Base-by-base conservation (phyloP, 1,140 invertebrate genomes). In the Whitmania pigra region DNA sequence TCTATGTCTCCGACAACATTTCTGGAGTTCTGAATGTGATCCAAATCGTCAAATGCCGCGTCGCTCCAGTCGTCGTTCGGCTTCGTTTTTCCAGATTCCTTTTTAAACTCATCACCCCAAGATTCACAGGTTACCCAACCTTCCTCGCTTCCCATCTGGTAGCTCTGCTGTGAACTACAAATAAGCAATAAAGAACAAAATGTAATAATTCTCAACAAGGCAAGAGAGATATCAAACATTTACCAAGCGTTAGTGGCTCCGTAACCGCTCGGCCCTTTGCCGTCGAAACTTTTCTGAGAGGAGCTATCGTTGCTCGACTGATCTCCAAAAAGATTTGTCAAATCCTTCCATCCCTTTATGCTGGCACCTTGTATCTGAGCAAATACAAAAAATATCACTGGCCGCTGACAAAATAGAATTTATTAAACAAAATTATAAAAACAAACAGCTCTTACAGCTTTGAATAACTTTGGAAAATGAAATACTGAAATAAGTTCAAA, bases 301-400 rank as follows among this genome's bases (percentile, higher is more conserved):
- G 57, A 22, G 29, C 18, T 17, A 20, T 63, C 29, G 15, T 31
- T 31, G 22, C 15, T 70, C n/a, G 40, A 11, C 25, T 70, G 31
- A 22, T 70, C 69, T n/a, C 22, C 22, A 70, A 70, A 70, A 5
- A 70, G n/a, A 18, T 18, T 70, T n/a, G 69, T 53, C n/a, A 70
- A 20, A 40, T 54, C 69, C 43, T 70, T 68, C 71, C 71, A 71
- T 3, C 71, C 71, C 20, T 71, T 72, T 20, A 72, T n/a, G 40
- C 71, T 49, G 18, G 53, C 71, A 22, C 40, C 54, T 57, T 72
- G 71, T 29, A 72, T 63, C 71, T 72, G 60, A n/a, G 22, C 7
- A 63, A 25, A 13, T 6, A 7, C 6, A 63, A 13, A 63, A 31
- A 25, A 25, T 1, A 63, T 18, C 57, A 63, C 7, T 18, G 11